Evolutionary conservation across 2,113 vertebrate genomes (phyloP).

Genomic region (Aegotheles bennettii): DNA sequence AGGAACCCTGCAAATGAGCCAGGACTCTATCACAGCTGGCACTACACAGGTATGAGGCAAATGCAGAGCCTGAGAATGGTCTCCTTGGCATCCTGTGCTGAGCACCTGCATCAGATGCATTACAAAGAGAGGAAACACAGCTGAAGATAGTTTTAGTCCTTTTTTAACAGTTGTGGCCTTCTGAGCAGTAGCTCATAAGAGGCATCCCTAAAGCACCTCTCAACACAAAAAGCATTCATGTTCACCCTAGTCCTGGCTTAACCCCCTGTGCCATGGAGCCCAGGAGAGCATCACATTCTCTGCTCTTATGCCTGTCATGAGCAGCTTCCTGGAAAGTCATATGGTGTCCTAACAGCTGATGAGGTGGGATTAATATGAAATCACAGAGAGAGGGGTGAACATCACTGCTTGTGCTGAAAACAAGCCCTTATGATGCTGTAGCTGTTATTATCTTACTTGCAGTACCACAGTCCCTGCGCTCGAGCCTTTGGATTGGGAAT

Average conservation of each 20-base stretch:
- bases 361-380: not conserved
- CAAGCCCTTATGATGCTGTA: not conserved
- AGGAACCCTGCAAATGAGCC: not conserved
- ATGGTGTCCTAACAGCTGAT: not conserved
- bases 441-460: not conserved
- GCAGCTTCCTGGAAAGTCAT: not conserved
- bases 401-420: not conserved
- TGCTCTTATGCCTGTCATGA: not conserved
- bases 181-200: not conserved
- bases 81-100: fast-evolving
- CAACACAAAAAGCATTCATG: not conserved
- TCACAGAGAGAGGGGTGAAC: not conserved
- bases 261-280: not conserved
- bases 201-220: not conserved
- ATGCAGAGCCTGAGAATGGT: not conserved
- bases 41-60: not conserved
- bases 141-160: not conserved
- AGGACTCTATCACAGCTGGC: not conserved
- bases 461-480: not conserved
- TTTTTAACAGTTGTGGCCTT: not conserved
- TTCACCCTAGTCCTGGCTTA: not conserved
- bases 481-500: not conserved
- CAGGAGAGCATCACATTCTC: not conserved
- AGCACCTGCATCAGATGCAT: not conserved
- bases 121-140: not conserved